Conservation (phyloP, 2,888 invertebrate genomes). For the Hylaea fasciaria region DNA sequence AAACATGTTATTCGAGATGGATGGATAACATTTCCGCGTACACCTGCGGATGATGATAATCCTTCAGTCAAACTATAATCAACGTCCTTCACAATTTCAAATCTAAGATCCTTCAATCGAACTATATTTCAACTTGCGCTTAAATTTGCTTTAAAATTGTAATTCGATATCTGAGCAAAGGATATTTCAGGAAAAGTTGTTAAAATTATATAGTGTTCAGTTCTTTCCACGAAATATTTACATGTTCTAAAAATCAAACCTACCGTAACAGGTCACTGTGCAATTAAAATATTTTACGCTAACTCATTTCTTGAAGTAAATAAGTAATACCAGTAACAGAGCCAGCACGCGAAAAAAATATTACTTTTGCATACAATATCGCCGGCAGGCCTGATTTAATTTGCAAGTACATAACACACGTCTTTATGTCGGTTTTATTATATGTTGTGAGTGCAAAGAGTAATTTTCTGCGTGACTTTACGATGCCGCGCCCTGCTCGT, state of each 20-base stretch:
- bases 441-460: slow-evolving; percentile 36
- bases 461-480: slow-evolving; percentile 60
- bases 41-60: no score
- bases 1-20: no score
- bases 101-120: no score
- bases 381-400: slow-evolving; percentile 30
- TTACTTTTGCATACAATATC: slow-evolving; percentile 45
- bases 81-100: no score
- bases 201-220: no score
- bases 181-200: no score
- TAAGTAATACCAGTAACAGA: slow-evolving; percentile 41
- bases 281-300: slow-evolving; percentile 27
- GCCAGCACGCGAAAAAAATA: slow-evolving; percentile 46
- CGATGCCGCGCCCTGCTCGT: slow-evolving; percentile 66
- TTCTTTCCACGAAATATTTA: no score
- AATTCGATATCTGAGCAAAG: no score
- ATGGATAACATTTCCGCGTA: no score
- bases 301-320: slow-evolving; percentile 36
- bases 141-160: no score
- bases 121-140: no score
- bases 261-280: slow-evolving; percentile 5
- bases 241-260: neutral
- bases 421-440: slow-evolving; percentile 35
- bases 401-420: slow-evolving; percentile 30
- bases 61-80: no score